Percentiles rank a stretch among this genome's conserved stretches.
Conservation (phyloP, 2,113 vertebrate species). For the Vanacampus margaritifer region DNA sequence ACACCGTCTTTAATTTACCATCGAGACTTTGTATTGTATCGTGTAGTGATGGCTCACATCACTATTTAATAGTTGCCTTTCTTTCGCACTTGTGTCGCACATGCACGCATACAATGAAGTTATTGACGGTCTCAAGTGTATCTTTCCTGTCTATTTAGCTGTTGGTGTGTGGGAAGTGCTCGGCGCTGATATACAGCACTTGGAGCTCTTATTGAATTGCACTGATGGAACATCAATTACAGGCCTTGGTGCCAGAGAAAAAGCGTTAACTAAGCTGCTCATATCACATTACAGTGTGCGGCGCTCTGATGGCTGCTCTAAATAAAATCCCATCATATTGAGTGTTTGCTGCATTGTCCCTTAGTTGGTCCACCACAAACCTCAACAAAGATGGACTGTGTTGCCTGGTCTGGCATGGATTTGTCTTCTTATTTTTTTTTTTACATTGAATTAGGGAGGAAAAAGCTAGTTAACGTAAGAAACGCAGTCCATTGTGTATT, state of each 20-base stretch:
- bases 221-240: slow-evolving; percentile 67
- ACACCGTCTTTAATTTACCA: neutral
- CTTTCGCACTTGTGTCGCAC: slow-evolving; percentile 6
- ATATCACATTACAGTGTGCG: slow-evolving; percentile 43
- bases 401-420: neutral
- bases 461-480: neutral
- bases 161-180: slow-evolving; percentile 59
- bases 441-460: too few relatives aligned
- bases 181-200: slow-evolving; percentile 62
- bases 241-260: slow-evolving; percentile 41
- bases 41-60: neutral
- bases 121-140: slow-evolving; percentile 60
- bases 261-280: slow-evolving; percentile 39
- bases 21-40: neutral
- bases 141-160: slow-evolving; percentile 66
- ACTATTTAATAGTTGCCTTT: neutral
- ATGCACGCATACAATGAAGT: slow-evolving; percentile 48
- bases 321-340: slow-evolving; percentile 15
- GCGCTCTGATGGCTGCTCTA: slow-evolving; percentile 22
- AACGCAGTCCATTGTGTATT: too few relatives aligned
- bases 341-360: slow-evolving; percentile 5
- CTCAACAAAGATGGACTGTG: neutral
- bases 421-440: neutral
- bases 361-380: neutral
- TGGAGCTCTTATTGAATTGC: slow-evolving; percentile 67